These are phyloP conservation scores for Poecilus cupreus DNA, from an alignment of 2,888 invertebrate species.

Conservation along the genomic window DNA sequence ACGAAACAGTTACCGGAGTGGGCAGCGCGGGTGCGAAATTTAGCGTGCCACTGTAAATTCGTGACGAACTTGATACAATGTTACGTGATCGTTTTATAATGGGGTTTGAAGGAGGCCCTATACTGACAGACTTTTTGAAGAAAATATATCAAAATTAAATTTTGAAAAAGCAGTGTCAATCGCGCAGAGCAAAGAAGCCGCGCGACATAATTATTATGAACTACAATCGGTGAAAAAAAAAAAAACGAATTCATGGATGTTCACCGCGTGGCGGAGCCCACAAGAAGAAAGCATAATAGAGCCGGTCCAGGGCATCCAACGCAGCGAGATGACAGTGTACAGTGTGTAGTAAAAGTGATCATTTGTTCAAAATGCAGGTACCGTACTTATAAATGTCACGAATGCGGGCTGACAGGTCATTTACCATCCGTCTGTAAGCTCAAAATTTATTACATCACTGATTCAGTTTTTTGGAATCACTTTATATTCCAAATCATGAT, in stretches of 20 bases:
- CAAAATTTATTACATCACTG: not conserved
- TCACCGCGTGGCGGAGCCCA: not conserved
- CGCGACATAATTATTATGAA: constrained; percentile 19
- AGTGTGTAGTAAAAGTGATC: constrained; percentile 9
- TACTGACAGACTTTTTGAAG: constrained; percentile 1
- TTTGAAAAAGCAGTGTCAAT: constrained; percentile 1
- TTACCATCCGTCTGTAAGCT: not conserved
- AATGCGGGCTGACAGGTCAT: constrained; percentile 4
- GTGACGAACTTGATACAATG: not conserved
- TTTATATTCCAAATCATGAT: too few species aligned
- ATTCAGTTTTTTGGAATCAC: too few species aligned
- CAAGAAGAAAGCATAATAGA: not conserved
- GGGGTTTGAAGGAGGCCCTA: constrained; percentile 1
- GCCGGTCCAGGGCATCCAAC: not conserved
- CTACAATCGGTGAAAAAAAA: not conserved
- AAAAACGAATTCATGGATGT: not conserved
- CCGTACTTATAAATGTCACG: not conserved
- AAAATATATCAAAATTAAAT: not conserved
- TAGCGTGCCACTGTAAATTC: not conserved
- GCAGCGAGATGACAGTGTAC: not conserved
- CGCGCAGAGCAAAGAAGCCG: not conserved
- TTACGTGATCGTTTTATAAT: constrained; percentile 6
- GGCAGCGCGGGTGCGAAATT: not conserved
- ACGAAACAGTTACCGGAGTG: not conserved
- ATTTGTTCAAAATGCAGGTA: not conserved